Evolutionary conservation across 2,888 invertebrate genomes (phyloP).

Genomic region (Sericinus montela): DNA sequence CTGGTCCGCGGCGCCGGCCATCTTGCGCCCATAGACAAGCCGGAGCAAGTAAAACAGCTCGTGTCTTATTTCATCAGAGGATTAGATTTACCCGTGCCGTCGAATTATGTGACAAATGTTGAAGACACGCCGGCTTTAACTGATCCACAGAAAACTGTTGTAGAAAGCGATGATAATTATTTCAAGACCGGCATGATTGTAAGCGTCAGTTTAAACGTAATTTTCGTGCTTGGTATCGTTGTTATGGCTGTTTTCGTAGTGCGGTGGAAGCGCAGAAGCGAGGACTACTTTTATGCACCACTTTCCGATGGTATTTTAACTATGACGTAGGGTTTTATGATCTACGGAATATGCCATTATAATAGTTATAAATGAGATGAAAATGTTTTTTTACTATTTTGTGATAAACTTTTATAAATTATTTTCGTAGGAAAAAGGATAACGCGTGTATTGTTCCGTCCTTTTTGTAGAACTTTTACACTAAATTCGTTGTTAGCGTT

Average conservation of each 20-base stretch:
- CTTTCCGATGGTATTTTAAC: conserved; percentile 35
- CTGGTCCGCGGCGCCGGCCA: conserved; percentile 81
- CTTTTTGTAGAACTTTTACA: no score
- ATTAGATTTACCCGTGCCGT: conserved; percentile 30
- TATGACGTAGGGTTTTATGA: conserved; percentile 22
- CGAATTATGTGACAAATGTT: conserved; percentile 1
- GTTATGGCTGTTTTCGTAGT: conserved; percentile 36
- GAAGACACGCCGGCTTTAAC: conserved; percentile 14
- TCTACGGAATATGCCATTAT: no score
- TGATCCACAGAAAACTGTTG: no score
- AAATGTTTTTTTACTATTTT: no score
- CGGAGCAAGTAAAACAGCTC: conserved; percentile 55
- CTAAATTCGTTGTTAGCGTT: no score
- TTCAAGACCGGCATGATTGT: conserved; percentile 36
- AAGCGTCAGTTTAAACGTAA: conserved; percentile 49
- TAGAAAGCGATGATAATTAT: conserved; percentile 24
- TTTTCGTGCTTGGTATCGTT: conserved; percentile 37
- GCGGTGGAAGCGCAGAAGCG: conserved; percentile 40
- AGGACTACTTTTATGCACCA: conserved; percentile 36
- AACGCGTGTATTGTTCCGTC: no score
- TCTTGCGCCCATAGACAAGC: conserved; percentile 80
- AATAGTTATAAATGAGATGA: no score
- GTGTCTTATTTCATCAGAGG: conserved; percentile 46
- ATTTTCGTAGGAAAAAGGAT: no score
- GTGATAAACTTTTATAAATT: no score